Conservation (phyloP, 2,797 vertebrate species). For the Psittacula derbiana region DNA sequence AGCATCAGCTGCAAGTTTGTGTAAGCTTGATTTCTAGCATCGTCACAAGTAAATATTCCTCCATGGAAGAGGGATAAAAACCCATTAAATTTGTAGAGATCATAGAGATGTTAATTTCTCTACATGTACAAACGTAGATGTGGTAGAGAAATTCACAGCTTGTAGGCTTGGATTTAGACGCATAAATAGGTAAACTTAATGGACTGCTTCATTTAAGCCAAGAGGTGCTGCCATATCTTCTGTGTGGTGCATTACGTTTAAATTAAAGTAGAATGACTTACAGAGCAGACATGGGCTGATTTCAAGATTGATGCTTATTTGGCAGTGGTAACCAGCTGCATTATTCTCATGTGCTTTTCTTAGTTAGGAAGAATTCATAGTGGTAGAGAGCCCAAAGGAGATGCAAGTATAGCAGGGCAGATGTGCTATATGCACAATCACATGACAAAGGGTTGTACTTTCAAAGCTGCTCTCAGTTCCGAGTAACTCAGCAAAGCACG, state of each 20-base stretch:
- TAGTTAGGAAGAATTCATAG: background rate
- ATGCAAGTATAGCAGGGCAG: background rate
- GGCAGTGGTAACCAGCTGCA: background rate
- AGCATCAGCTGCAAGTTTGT: background rate
- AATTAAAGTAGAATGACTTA: background rate
- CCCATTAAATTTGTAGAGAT: background rate
- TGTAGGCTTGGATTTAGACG: background rate
- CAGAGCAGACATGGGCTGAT: background rate
- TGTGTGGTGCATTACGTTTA: background rate
- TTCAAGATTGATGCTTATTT: background rate
- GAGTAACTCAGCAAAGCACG: background rate
- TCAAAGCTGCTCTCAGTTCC: background rate
- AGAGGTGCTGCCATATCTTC: background rate
- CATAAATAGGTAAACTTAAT: background rate
- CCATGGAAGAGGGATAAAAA: background rate
- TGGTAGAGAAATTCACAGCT: background rate
- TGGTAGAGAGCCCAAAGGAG: background rate
- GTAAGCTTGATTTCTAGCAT: background rate
- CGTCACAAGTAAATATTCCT: background rate
- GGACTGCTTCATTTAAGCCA: background rate
- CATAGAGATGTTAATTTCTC: background rate
- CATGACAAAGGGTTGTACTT: background rate
- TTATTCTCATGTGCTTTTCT: background rate
- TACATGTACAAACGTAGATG: background rate
- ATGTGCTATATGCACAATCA: rapidly evolving